Conservation (phyloP, 1,140 invertebrate species). For the Drosophila santomea region DNA sequence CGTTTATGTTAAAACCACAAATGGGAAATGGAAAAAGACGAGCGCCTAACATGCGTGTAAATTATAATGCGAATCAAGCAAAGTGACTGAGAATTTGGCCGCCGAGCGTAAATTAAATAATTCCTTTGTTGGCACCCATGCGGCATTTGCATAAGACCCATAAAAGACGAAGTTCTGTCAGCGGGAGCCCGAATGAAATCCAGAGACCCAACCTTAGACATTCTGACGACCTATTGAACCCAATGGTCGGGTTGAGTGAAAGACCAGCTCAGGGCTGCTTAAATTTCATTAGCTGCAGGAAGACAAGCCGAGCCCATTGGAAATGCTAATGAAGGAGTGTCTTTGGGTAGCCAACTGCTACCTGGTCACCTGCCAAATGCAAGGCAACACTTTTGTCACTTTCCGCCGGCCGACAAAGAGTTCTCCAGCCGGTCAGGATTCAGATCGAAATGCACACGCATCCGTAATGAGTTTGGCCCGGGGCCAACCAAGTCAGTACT, state of each 20-base stretch:
- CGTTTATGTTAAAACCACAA: conserved; percentile 72
- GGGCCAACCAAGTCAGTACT: conserved; percentile 37
- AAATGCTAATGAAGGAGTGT: conserved; percentile 64
- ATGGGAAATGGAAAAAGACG: conserved; percentile 29
- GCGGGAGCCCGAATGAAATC: conserved; percentile 43
- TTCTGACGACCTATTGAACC: conserved; percentile 68
- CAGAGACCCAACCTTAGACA: conserved; percentile 42
- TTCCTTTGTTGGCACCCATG: conserved; percentile 64
- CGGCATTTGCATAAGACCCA: conserved; percentile 66
- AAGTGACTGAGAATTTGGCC: conserved; percentile 36
- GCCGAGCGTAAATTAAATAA: conserved; percentile 76
- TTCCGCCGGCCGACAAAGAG: conserved; percentile 31
- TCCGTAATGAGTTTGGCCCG: conserved; percentile 57
- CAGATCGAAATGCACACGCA: conserved; percentile 33
- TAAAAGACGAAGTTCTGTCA: conserved; percentile 56
- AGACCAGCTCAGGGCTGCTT: conserved; percentile 46
- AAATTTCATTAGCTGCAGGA: conserved; percentile 60
- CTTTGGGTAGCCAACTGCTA: conserved; percentile 36
- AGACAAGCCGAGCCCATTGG: conserved; percentile 22
- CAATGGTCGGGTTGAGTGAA: not conserved
- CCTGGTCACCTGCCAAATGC: conserved; percentile 67
- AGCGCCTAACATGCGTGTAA: conserved; percentile 72
- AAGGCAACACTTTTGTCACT: conserved; percentile 53
- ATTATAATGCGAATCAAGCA: conserved; percentile 74
- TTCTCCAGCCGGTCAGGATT: conserved; percentile 27